Conservation (phyloP, 2,113 vertebrate species). For the Agelaius phoeniceus region DNA sequence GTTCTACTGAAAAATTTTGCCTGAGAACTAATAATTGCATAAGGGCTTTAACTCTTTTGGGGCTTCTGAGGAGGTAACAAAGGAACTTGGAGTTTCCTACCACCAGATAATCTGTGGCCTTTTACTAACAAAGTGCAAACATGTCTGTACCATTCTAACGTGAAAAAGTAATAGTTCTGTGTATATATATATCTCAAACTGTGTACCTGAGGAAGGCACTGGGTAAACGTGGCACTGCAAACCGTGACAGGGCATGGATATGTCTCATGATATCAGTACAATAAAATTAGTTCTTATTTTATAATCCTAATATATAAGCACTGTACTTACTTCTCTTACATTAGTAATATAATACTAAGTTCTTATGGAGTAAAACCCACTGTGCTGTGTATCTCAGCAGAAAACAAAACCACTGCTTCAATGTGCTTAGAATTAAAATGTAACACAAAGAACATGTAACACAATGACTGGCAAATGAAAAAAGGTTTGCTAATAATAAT, state of each 20-base stretch:
- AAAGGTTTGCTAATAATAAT: background rate
- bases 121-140: background rate
- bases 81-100: background rate
- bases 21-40: background rate
- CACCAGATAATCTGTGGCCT: background rate
- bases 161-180: background rate
- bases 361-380: background rate
- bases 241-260: background rate
- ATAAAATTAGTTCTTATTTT: background rate
- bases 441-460: background rate
- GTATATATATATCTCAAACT: background rate
- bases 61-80: background rate
- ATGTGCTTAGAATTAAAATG: background rate
- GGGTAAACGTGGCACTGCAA: background rate
- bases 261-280: background rate
- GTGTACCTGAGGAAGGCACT: background rate
- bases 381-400: background rate
- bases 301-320: background rate
- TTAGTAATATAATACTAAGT: background rate
- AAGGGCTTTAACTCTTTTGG: background rate
- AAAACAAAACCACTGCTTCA: background rate
- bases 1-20: background rate
- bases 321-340: background rate
- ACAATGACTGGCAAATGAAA: background rate
- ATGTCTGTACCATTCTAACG: background rate